phyloP scores from a whole-genome alignment of 2,888 invertebrate species.

The Lacanobia oleracea region DNA sequence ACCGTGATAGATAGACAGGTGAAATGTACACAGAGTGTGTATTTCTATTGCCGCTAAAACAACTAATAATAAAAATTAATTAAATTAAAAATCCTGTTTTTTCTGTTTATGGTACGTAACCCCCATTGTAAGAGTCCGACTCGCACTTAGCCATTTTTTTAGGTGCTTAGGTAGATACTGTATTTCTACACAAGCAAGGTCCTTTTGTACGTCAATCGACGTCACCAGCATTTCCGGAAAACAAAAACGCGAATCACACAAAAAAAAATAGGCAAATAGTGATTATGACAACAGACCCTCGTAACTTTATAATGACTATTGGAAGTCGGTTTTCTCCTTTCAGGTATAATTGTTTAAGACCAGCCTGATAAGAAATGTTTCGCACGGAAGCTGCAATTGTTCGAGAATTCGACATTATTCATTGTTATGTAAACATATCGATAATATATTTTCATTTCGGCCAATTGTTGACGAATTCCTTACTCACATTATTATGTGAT shows the following conservation, averaged over 20 bases:
- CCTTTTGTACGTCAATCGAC: not conserved
- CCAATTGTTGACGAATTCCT: slow-evolving; percentile 58
- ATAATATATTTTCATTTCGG: slow-evolving; percentile 44
- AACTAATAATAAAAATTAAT: no score
- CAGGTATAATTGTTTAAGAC: not conserved
- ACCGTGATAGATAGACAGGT: no score
- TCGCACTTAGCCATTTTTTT: no score
- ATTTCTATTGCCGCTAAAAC: no score
- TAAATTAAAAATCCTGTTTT: no score
- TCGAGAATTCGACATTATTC: slow-evolving; percentile 34
- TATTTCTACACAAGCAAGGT: no score
- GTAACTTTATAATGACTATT: not conserved
- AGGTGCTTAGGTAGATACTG: no score
- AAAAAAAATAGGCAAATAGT: no score
- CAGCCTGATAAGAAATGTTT: not conserved
- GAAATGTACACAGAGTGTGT: no score
- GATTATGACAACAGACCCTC: no score
- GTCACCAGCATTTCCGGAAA: not conserved
- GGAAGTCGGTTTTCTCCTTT: not conserved
- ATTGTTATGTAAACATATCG: slow-evolving; percentile 60
- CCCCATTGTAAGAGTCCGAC: no score
- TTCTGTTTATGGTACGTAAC: no score
- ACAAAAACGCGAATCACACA: not conserved
- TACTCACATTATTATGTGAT: not conserved
- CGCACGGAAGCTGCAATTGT: slow-evolving; percentile 17